Conservation (phyloP, 2,797 vertebrate genomes). For the Leptodactylus fallax region DNA sequence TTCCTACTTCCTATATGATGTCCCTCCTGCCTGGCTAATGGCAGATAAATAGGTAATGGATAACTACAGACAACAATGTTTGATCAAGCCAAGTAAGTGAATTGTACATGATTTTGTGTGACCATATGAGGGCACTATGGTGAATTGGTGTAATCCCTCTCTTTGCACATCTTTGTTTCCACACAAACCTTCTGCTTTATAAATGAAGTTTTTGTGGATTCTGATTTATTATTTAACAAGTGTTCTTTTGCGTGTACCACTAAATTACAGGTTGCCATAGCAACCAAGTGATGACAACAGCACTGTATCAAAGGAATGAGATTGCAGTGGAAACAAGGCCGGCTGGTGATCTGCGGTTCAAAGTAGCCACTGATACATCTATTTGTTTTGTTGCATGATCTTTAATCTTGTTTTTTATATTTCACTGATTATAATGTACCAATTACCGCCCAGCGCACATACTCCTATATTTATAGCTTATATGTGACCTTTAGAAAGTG, state of each 20-base stretch:
- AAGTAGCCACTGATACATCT: not conserved
- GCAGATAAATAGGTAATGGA: not conserved
- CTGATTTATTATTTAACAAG: not conserved
- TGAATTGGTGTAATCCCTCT: not conserved
- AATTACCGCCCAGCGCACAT: not conserved
- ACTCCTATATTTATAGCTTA: too few species aligned
- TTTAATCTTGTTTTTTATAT: constrained; percentile 5
- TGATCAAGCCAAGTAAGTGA: not conserved
- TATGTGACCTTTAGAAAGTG: not conserved
- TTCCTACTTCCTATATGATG: not conserved
- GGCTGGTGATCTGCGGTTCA: not conserved
- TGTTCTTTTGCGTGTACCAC: not conserved
- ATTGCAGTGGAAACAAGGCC: not conserved
- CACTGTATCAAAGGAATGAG: constrained; percentile 1
- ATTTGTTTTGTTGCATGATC: not conserved
- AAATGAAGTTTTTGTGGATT: not conserved
- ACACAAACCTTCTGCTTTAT: not conserved
- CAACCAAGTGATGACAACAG: not conserved
- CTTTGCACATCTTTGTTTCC: not conserved
- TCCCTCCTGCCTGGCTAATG: not conserved
- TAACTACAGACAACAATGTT: not conserved
- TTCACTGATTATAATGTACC: not conserved
- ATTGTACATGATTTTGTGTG: not conserved
- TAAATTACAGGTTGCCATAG: not conserved
- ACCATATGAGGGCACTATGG: not conserved